These are phyloP conservation scores for Clarias macrocephalus DNA, from an alignment of 2,113 vertebrate genomes.

Conservation along the genomic window DNA sequence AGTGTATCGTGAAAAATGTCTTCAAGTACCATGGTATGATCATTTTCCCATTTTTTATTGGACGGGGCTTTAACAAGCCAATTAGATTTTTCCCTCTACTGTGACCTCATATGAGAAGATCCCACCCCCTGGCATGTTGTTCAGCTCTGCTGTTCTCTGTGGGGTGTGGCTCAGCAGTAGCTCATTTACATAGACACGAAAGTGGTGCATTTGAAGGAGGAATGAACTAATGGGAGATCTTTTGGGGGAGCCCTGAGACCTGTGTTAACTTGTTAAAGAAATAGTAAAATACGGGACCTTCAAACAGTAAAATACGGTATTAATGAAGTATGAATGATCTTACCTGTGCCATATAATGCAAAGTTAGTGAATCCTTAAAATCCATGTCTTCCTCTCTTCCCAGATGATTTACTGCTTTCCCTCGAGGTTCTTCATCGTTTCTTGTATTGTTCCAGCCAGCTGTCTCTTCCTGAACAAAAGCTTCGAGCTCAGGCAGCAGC, in stretches of 20 bases:
- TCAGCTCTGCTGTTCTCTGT: too few species aligned
- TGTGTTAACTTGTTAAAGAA: too few species aligned
- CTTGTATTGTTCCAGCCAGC: conserved; percentile 64
- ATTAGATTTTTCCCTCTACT: too few species aligned
- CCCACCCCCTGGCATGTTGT: too few species aligned
- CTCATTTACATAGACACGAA: too few species aligned
- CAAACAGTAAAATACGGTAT: neutral
- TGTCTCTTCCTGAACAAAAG: conserved; percentile 78
- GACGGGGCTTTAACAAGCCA: too few species aligned
- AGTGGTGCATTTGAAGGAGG: too few species aligned
- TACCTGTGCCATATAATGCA: conserved; percentile 68
- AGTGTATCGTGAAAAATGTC: neutral
- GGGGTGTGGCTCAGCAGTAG: too few species aligned
- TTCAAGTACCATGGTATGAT: neutral
- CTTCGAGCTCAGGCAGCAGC: conserved; percentile 89
- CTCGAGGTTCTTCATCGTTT: conserved; percentile 45
- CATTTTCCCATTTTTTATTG: neutral
- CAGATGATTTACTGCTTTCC: conserved; percentile 24
- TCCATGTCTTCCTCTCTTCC: conserved; percentile 15
- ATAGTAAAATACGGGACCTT: too few species aligned
- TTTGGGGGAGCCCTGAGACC: too few species aligned
- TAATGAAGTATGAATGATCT: conserved; percentile 1
- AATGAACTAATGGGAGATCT: too few species aligned
- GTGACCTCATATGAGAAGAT: too few species aligned
- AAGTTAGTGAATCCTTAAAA: conserved; percentile 53